Conservation (phyloP, 1,140 invertebrate genomes). For the Ectropis grisescens region DNA sequence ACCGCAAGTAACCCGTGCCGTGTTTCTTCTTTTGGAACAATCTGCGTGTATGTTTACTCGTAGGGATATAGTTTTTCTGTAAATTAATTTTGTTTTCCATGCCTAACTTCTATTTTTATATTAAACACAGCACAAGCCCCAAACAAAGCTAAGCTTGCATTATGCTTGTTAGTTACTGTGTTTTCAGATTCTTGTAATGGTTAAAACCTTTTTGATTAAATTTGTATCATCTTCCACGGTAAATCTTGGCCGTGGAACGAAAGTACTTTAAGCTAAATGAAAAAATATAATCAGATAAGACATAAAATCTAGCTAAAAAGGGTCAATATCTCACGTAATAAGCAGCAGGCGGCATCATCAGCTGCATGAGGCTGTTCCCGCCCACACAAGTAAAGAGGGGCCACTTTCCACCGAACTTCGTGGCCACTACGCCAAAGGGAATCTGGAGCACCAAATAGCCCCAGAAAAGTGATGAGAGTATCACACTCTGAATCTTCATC, state of each 20-base stretch:
- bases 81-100: no score
- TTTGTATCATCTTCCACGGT: no score
- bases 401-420: conserved; percentile 70
- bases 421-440: conserved; percentile 72
- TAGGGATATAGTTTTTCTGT: no score
- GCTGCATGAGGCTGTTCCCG: conserved; percentile 39
- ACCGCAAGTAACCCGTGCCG: background rate
- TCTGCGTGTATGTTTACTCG: no score
- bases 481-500: conserved; percentile 67
- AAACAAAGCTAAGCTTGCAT: no score
- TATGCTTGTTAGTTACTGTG: background rate
- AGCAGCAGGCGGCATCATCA: conserved; percentile 34
- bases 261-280: background rate
- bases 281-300: background rate
- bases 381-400: conserved; percentile 34
- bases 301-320: background rate
- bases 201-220: no score
- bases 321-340: conserved; percentile 27
- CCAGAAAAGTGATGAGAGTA: conserved; percentile 74
- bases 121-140: no score
- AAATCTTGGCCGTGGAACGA: background rate
- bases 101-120: no score
- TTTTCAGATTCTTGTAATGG: background rate
- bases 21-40: no score
- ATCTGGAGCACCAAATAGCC: conserved; percentile 72